phyloP scores from a whole-genome alignment of 2,888 invertebrate species.

The Argyra leucocephala region DNA sequence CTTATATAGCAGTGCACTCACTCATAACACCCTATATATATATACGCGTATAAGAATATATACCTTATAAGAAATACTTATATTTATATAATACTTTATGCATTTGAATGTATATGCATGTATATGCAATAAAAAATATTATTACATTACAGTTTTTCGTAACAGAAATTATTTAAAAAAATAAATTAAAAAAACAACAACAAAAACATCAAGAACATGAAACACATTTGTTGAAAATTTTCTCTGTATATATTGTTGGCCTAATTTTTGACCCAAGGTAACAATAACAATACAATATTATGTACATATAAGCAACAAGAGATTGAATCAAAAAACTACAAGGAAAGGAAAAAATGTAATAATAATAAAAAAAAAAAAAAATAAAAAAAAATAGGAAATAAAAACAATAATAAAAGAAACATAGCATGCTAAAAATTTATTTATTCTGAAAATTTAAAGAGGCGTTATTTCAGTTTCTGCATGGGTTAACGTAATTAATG shows the following conservation, averaged over 20 bases:
- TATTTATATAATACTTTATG: too few relatives aligned
- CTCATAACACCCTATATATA: too few relatives aligned
- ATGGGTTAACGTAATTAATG: constrained; percentile 1
- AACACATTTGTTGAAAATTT: constrained; percentile 1
- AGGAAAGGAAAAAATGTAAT: background rate
- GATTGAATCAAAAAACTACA: background rate
- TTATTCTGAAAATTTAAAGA: background rate
- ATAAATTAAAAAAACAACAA: background rate
- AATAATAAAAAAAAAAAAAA: background rate
- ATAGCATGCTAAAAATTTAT: background rate
- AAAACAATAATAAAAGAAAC: too few relatives aligned
- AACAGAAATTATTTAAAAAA: background rate
- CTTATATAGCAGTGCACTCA: too few relatives aligned
- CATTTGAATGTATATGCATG: too few relatives aligned
- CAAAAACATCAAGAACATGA: background rate
- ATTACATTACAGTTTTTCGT: too few relatives aligned
- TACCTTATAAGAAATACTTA: too few relatives aligned
- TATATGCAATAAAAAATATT: too few relatives aligned
- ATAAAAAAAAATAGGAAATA: background rate
- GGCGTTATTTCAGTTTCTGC: background rate
- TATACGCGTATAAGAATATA: too few relatives aligned
- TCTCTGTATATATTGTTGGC: background rate
- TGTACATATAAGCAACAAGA: too few relatives aligned
- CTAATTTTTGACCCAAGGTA: background rate
- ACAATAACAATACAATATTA: background rate